Base-by-base conservation (phyloP, 2,888 invertebrate species). In the Drosophila infuscata region DNA sequence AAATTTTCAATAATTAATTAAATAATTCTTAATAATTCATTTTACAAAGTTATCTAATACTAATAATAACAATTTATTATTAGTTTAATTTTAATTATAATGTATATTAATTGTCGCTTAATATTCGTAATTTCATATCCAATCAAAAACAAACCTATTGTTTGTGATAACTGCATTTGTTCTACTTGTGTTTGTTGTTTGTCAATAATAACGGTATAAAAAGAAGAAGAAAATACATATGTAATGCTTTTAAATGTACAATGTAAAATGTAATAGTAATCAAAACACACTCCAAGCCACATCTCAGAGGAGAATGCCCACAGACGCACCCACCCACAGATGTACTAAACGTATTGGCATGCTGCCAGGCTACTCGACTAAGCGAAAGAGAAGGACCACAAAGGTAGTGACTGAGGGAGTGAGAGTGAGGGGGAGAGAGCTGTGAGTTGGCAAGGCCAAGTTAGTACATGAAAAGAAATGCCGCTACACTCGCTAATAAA, bases 401-500 rank as follows among this genome's bases (percentile, higher is more conserved):
- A 15, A 25, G 33, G 30, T 11, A 30, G 35, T 8, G 17, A 35
- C 29, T 6, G 29, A 35, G 36, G 0, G 15, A 51, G 36, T 17
- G 29, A 35, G 32, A 20, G 29, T 30, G 32, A 20, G 33, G 20
- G 53, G 25, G 11, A 56, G 43, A 3, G 38, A 32, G 35, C 15
- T 25, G 25, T 41, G 46, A 29, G 32, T 33, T 35, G 77, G 64
- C 81, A 75, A 81, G 81, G 81, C 70, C 75, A 79, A 59, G 62
- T 63, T 53, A 85, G 74, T 67, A 79, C 68, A 79, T 76, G 81
- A 79, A 75, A 69, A 68, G 73, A 81, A 79, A 81, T 79, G 67
- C 71, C 68, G 79, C 79, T 70, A 70, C 61, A 69, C 59, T 76
- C 54, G 79, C 83, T 84, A 86, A 84, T 84, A 84, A 86, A 88